Conservation (phyloP, 2,888 invertebrate genomes). For the Sepiola atlantica region DNA sequence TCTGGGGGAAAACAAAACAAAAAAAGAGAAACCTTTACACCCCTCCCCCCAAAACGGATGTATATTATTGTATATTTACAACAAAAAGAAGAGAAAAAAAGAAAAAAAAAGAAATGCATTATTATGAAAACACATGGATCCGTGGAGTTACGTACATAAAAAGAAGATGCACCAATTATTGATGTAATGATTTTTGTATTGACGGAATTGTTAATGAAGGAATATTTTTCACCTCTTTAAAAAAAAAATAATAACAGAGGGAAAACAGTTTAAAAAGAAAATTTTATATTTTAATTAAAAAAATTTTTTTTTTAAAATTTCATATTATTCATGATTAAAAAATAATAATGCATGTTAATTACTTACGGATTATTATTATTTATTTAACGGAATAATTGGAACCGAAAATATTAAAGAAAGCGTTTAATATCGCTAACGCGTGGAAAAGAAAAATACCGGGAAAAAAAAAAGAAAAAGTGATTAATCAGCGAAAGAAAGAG, state of each 20-base stretch:
- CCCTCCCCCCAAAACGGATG: neutral
- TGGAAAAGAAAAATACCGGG: neutral
- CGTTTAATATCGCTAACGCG: slow-evolving; percentile 19
- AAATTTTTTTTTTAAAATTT: neutral
- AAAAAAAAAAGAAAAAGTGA: neutral
- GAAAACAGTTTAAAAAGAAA: neutral
- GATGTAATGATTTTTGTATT: slow-evolving; percentile 33
- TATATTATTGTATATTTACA: neutral
- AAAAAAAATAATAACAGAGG: neutral
- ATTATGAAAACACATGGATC: neutral
- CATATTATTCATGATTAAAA: too few species aligned
- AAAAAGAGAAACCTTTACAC: neutral
- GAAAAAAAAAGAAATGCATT: neutral
- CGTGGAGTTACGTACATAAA: neutral
- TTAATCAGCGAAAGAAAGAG: neutral
- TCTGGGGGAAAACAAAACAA: neutral
- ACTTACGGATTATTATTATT: neutral
- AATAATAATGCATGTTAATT: neutral
- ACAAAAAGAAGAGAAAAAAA: neutral
- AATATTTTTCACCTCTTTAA: neutral
- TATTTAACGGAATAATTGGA: neutral
- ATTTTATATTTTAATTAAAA: neutral
- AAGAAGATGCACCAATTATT: neutral
- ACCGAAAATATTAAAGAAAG: neutral
- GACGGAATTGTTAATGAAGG: neutral